phyloP scores from a whole-genome alignment of 2,888 invertebrate species.

The Andrena marginata region DNA sequence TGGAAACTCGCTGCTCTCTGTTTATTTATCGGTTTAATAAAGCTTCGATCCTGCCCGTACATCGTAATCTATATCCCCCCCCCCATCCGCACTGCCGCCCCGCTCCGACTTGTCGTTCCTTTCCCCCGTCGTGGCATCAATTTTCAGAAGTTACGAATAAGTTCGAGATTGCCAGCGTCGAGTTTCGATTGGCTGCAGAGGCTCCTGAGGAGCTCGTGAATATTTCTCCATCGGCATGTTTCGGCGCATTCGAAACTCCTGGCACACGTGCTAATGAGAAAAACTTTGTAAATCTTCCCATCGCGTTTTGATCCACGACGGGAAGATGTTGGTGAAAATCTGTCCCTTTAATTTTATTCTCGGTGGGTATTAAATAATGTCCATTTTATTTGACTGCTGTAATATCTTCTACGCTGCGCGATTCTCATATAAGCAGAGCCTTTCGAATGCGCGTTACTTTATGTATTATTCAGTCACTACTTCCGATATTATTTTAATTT shows the following conservation, averaged over 20 bases:
- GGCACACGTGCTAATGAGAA: not conserved
- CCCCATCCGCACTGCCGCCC: not conserved
- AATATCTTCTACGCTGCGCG: too few relatives aligned
- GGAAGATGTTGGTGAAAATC: too few relatives aligned
- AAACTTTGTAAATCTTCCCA: not conserved
- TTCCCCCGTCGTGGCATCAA: not conserved
- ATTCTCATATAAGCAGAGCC: too few relatives aligned
- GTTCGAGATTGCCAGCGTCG: constrained; percentile 10
- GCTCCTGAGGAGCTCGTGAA: not conserved
- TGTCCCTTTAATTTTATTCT: too few relatives aligned
- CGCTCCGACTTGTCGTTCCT: not conserved
- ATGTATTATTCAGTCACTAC: too few relatives aligned
- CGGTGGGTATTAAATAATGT: too few relatives aligned
- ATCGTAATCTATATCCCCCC: not conserved
- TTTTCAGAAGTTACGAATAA: constrained; percentile 38
- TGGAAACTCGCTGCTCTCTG: constrained; percentile 44
- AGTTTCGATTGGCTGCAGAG: constrained; percentile 33
- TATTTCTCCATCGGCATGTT: not conserved
- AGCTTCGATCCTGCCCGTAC: constrained; percentile 20
- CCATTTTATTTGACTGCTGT: too few relatives aligned
- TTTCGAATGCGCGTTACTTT: too few relatives aligned
- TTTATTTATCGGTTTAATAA: constrained; percentile 75
- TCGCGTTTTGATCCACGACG: too few relatives aligned
- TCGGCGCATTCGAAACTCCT: not conserved
- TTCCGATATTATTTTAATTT: too few relatives aligned